Evolutionary conservation across 1,140 invertebrate species (phyloP).

Genomic region (Brachionus rubens): DNA sequence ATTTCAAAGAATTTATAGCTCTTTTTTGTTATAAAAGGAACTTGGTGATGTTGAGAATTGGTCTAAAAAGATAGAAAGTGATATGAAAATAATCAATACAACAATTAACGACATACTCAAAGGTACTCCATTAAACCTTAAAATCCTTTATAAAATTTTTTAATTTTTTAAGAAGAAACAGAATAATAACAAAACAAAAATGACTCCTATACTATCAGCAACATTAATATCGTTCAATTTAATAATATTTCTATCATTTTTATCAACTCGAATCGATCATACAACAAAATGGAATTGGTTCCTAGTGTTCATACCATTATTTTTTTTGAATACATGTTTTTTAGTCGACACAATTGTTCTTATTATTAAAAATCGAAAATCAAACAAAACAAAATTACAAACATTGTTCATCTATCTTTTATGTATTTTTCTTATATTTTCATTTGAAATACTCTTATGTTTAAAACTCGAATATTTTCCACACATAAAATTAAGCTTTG

Average conservation of each 20-base stretch:
- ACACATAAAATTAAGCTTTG: not conserved
- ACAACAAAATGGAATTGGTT: slow-evolving; percentile 44
- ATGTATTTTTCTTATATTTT: not conserved
- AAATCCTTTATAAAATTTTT: too few relatives aligned
- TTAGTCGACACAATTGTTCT: not conserved
- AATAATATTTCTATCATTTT: slow-evolving; percentile 37
- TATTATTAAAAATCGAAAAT: not conserved
- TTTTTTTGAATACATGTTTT: slow-evolving; percentile 1
- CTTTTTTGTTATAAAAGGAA: slow-evolving; percentile 64
- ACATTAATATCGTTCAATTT: slow-evolving; percentile 27
- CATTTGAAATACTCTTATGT: slow-evolving; percentile 33
- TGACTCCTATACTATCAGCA: slow-evolving; percentile 26
- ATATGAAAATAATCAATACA: slow-evolving; percentile 77
- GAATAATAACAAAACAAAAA: too few relatives aligned
- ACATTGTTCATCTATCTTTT: not conserved
- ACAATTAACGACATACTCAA: slow-evolving; percentile 26
- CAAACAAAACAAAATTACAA: not conserved
- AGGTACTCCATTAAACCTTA: too few relatives aligned
- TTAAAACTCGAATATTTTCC: slow-evolving; percentile 33
- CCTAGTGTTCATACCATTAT: slow-evolving; percentile 25
- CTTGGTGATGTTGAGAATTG: slow-evolving; percentile 98
- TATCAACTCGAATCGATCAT: slow-evolving; percentile 25
- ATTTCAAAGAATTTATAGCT: not conserved
- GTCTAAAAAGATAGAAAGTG: slow-evolving; percentile 91
- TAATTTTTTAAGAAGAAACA: too few relatives aligned